Evolutionary conservation across 2,888 invertebrate genomes (phyloP).

Genomic region (Orthonychiurus folsomi): DNA sequence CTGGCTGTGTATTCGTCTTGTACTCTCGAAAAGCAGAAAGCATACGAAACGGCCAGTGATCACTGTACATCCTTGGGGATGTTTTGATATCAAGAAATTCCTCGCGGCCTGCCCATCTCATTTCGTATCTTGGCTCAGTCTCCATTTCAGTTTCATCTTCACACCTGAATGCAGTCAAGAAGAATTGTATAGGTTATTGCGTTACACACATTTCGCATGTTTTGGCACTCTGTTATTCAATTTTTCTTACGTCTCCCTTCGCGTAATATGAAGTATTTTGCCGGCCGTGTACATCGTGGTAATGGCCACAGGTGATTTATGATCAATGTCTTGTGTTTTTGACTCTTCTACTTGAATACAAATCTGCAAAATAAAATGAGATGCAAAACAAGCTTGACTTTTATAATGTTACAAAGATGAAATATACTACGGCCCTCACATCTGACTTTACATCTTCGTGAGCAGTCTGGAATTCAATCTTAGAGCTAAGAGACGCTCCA

Average conservation of each 20-base stretch:
- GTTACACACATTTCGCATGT: no score
- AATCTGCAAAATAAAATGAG: not conserved
- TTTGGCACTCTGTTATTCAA: no score
- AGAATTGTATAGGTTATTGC: no score
- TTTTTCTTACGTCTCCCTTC: conserved; percentile 17
- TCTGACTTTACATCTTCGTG: not conserved
- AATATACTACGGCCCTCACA: no score
- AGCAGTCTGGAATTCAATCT: not conserved
- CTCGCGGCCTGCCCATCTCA: conserved; percentile 70
- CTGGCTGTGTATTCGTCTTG: no score
- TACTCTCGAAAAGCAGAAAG: conserved; percentile 54
- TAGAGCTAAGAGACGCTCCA: no score
- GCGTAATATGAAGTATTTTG: conserved; percentile 32
- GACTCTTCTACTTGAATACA: not conserved
- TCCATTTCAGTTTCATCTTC: conserved; percentile 19
- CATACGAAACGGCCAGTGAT: conserved; percentile 75
- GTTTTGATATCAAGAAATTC: conserved; percentile 73
- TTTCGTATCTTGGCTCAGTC: conserved; percentile 50
- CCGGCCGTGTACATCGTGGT: conserved; percentile 35
- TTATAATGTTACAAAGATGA: no score
- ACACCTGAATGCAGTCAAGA: not conserved
- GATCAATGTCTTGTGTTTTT: not conserved
- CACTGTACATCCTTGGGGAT: conserved; percentile 74
- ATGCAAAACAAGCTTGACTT: not conserved
- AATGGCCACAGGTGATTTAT: not conserved